Evolutionary conservation across 1,140 invertebrate species (phyloP), one percentile per base, ranked within the genome.

Genomic region (Pogonus chalceus): DNA sequence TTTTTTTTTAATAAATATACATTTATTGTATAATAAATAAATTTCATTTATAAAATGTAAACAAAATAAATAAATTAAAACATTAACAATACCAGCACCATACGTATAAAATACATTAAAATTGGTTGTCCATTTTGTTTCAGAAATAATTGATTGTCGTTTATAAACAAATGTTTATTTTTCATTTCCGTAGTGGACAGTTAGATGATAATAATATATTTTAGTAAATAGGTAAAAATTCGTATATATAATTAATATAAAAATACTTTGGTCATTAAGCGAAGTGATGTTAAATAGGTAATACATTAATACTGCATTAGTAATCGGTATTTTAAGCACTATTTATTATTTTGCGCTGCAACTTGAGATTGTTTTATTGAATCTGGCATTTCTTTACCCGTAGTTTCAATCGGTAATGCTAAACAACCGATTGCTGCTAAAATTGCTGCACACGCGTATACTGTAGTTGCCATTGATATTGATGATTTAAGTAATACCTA

Each of bases 351-450:
- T 4, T 18, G 37, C 7, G 37, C 37, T 12, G 37, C 37, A 18
- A 43, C 18, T 9, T 7, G 3, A 10, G 37, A 12, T 43, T 43
- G 37, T 43, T 43, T 43, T 9, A 43, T 43, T 4, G 37, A 43
- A 43, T 84, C 81, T 23, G 75, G 74, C 72, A 85, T 76, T 65
- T 83, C 81, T 59, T 81, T 74, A 49, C 82, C 86, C 66, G 83
- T 85, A 9, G 86, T 88, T 70, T 90, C 88, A 48, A 90, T 84
- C 1, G 89, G 88, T 20, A 92, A 72, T 4, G 84, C 72, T n/a
- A 88, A 70, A 56, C 84, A 84, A 2, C 84, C 87, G 2, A 82
- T 63, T 1, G 85, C 83, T 3, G 87, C 87, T 21, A 87, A 65
- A 0, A 90, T 58, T 1, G 87, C 85, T n/a, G 84, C 80, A 1